Percentiles rank a stretch among this genome's conserved stretches.
phyloP scores from a whole-genome alignment of 2,113 vertebrate genomes.

The Tauraco erythrolophus region DNA sequence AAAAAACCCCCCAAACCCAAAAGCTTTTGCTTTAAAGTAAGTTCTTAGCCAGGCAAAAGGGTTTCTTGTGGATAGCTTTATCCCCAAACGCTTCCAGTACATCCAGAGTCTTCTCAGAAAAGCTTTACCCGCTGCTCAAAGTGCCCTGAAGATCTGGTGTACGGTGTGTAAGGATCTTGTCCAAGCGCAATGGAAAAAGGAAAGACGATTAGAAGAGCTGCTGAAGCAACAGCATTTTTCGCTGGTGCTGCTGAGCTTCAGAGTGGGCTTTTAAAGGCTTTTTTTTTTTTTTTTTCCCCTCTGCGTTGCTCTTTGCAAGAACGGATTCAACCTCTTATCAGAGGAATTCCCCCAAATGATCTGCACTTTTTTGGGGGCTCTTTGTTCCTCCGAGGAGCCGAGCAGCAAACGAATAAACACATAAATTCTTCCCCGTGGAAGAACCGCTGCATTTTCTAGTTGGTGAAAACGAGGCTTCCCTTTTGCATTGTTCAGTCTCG shows the following conservation, averaged over 20 bases:
- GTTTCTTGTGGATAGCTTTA: background rate
- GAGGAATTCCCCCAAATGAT: conserved; percentile 7
- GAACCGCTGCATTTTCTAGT: background rate
- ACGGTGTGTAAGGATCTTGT: no score
- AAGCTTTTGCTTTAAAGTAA: background rate
- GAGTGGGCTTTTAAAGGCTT: background rate
- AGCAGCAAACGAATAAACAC: conserved; percentile 2
- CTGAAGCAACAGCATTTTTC: background rate
- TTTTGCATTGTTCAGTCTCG: conserved; percentile 4
- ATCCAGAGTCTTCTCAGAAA: background rate
- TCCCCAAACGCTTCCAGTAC: background rate
- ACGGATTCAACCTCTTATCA: background rate
- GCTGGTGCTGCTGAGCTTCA: background rate
- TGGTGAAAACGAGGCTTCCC: background rate
- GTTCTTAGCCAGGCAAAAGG: background rate
- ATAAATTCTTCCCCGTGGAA: background rate
- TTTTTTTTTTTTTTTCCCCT: accelerated
- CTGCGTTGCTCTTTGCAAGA: background rate
- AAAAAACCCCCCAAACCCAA: background rate
- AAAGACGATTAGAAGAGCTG: background rate
- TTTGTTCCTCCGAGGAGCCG: background rate
- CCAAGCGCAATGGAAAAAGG: background rate
- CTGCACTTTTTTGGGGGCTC: background rate
- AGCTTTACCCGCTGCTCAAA: background rate
- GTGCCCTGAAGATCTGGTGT: background rate